Conservation (phyloP, 2,797 vertebrate species). For the Cygnus olor region DNA sequence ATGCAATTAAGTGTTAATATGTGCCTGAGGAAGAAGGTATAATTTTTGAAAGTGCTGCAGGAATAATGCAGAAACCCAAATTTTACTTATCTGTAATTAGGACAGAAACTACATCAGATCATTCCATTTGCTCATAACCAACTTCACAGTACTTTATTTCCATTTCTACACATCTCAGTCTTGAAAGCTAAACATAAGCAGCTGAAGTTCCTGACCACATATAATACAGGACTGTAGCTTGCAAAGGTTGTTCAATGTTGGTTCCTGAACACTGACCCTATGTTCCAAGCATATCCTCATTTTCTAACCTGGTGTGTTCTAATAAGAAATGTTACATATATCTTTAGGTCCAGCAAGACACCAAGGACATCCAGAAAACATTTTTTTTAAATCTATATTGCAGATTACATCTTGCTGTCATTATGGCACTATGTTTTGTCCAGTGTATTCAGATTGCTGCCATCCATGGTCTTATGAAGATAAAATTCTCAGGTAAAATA, state of each 20-base stretch:
- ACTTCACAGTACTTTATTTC: background rate
- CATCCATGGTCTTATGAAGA: background rate
- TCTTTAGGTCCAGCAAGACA: background rate
- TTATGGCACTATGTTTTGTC: background rate
- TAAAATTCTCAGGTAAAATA: background rate
- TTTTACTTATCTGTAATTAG: background rate
- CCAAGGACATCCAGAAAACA: background rate
- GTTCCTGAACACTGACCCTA: background rate
- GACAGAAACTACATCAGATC: background rate
- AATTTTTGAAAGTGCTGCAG: background rate
- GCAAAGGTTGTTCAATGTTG: background rate
- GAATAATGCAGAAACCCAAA: background rate
- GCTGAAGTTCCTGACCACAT: background rate
- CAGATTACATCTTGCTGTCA: background rate
- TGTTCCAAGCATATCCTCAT: background rate
- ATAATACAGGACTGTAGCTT: background rate
- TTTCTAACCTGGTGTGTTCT: background rate
- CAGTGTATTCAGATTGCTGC: background rate
- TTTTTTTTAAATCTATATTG: background rate
- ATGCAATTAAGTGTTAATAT: background rate
- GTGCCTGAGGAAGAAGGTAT: background rate
- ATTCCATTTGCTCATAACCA: background rate
- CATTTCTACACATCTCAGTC: background rate
- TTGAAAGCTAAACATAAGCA: background rate
- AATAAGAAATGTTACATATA: background rate